Conservation (phyloP, 2,113 vertebrate species). For the Pseudopipra pipra region DNA sequence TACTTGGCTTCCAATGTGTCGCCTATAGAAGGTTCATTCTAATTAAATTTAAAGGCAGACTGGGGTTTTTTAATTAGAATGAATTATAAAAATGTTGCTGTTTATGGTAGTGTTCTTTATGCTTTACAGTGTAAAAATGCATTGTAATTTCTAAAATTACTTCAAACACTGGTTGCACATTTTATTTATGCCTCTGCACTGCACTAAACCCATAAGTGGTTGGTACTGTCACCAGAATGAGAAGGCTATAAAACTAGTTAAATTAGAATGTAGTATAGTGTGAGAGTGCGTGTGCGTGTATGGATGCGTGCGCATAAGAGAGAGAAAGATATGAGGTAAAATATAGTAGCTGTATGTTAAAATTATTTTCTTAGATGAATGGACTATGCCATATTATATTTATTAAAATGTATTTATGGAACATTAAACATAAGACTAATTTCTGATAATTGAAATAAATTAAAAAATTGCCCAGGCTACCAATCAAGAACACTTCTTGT, state of each 20-base stretch:
- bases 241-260: neutral
- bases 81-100: constrained; percentile 57
- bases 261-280: neutral
- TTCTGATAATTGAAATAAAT: constrained; percentile 26
- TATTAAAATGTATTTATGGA: constrained; percentile 33
- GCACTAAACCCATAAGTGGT: neutral
- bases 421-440: neutral
- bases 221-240: neutral
- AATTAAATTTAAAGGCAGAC: constrained; percentile 64
- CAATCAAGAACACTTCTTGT: neutral
- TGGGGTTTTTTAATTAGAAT: constrained; percentile 45
- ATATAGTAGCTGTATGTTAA: neutral
- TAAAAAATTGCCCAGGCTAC: neutral
- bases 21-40: constrained; percentile 48
- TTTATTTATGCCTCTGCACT: constrained; percentile 22
- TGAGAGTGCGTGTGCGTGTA: rapidly evolving
- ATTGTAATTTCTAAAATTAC: constrained; percentile 29
- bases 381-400: neutral
- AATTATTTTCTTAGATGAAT: constrained; percentile 1
- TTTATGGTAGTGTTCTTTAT: constrained; percentile 38
- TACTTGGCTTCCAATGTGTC: constrained; percentile 9
- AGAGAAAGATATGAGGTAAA: neutral
- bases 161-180: neutral
- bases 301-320: rapidly evolving
- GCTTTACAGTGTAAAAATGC: constrained; percentile 3